Conservation (phyloP, 53 echinoderm and acorn worm genomes). For the Zoroaster sp. region DNA sequence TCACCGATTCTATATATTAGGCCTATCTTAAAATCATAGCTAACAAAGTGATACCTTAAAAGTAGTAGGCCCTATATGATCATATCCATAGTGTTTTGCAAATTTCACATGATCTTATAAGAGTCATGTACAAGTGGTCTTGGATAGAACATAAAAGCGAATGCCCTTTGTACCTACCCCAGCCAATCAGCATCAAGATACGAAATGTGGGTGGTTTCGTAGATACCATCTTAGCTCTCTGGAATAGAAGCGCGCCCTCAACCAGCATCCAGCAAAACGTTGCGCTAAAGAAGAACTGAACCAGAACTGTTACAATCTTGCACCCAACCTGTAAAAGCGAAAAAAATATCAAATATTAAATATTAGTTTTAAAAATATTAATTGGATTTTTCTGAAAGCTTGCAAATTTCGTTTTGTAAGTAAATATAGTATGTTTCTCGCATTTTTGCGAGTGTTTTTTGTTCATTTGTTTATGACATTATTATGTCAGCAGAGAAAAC, state of each 20-base stretch:
- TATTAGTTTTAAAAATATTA: not conserved
- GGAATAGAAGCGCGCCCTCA: constrained; percentile 49
- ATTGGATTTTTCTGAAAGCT: not conserved
- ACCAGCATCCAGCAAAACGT: constrained; percentile 53
- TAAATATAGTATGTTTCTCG: too few relatives aligned
- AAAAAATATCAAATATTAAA: not conserved
- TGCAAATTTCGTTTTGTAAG: not conserved
- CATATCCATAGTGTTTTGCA: too few relatives aligned
- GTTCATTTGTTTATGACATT: too few relatives aligned
- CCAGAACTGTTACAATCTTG: not conserved
- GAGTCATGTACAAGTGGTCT: too few relatives aligned
- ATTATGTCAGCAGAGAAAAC: too few relatives aligned
- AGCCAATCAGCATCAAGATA: constrained; percentile 34
- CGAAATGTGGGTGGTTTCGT: constrained; percentile 15
- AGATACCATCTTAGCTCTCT: constrained; percentile 21
- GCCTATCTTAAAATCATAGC: too few relatives aligned
- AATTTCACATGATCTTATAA: too few relatives aligned
- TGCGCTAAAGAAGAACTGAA: constrained; percentile 27
- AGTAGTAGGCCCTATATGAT: too few relatives aligned
- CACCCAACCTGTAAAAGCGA: not conserved
- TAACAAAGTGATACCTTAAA: too few relatives aligned
- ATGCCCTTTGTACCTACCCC: constrained; percentile 51
- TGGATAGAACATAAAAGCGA: too few relatives aligned
- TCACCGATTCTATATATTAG: too few relatives aligned
- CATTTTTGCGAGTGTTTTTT: too few relatives aligned